Evolutionary conservation across 1,140 invertebrate genomes (phyloP).

Genomic region (Habropoda laboriosa): DNA sequence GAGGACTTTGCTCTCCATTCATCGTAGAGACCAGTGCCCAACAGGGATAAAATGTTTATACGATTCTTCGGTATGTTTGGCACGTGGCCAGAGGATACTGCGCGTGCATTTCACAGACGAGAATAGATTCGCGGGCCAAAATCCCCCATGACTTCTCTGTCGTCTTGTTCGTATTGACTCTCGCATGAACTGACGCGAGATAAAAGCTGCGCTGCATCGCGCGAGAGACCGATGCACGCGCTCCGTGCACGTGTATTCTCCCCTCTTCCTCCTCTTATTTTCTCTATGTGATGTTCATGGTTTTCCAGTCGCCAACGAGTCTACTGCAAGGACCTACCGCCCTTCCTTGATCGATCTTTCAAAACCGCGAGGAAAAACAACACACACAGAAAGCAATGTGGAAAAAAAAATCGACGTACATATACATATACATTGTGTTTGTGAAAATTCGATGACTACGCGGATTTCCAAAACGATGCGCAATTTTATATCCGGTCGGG

Average conservation of each 20-base stretch:
- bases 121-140: slow-evolving; percentile 77
- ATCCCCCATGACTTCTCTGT: slow-evolving; percentile 78
- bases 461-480: slow-evolving; percentile 29
- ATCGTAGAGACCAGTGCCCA: slow-evolving; percentile 68
- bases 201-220: slow-evolving; percentile 6
- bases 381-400: no score
- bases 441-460: background rate
- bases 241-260: slow-evolving; percentile 5
- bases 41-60: slow-evolving; percentile 79
- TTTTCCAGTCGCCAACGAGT: background rate
- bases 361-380: background rate
- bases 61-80: slow-evolving; percentile 72
- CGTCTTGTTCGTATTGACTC: slow-evolving; percentile 52
- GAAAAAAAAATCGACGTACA: no score
- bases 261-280: background rate
- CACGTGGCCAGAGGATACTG: slow-evolving; percentile 76
- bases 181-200: background rate
- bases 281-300: background rate
- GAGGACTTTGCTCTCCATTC: slow-evolving; percentile 68
- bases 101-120: slow-evolving; percentile 75
- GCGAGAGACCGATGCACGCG: slow-evolving; percentile 34
- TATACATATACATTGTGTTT: background rate
- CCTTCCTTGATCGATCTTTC: background rate
- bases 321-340: background rate
- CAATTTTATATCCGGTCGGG: slow-evolving; percentile 23